A percentile compares a stretch with the other conserved stretches of the same genome.
Conservation (phyloP, 2,113 vertebrate species). For the Syrrhaptes paradoxus region DNA sequence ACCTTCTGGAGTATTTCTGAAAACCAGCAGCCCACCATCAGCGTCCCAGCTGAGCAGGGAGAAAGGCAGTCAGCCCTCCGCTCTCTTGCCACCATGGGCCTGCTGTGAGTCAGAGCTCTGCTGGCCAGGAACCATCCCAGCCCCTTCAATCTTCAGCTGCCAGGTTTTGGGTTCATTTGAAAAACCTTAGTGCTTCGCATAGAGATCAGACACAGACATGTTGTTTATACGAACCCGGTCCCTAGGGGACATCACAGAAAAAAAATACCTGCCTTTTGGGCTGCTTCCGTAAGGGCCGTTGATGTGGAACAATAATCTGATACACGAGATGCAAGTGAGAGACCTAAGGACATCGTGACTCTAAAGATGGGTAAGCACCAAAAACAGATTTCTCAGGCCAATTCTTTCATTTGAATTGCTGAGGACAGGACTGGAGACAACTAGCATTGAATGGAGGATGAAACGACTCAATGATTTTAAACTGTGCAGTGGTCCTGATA, state of each 20-base stretch:
- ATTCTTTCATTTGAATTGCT: neutral
- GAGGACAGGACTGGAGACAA: neutral
- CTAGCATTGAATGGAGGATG: neutral
- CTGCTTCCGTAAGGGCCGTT: neutral
- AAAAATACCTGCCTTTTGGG: neutral
- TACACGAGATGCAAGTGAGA: accelerated
- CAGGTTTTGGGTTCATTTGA: neutral
- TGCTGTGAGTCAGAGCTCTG: neutral
- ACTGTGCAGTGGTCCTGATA: neutral
- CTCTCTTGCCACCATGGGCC: neutral
- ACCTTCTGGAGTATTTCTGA: neutral
- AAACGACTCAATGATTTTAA: neutral
- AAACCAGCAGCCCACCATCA: neutral
- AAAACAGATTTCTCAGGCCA: neutral
- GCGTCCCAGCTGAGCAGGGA: neutral
- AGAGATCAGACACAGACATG: neutral
- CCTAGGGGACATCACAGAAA: neutral
- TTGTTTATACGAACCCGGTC: neutral
- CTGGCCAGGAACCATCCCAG: neutral
- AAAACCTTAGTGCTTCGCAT: accelerated
- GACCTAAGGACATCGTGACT: too few species aligned
- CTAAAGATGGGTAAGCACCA: neutral
- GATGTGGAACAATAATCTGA: neutral
- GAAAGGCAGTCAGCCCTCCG: neutral
- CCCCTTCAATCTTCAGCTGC: neutral